A percentile compares a stretch with the other conserved stretches of the same genome.
These are phyloP conservation scores for Poeciliopsis prolifica DNA, from an alignment of 2,113 vertebrate species.

Conservation along the genomic window DNA sequence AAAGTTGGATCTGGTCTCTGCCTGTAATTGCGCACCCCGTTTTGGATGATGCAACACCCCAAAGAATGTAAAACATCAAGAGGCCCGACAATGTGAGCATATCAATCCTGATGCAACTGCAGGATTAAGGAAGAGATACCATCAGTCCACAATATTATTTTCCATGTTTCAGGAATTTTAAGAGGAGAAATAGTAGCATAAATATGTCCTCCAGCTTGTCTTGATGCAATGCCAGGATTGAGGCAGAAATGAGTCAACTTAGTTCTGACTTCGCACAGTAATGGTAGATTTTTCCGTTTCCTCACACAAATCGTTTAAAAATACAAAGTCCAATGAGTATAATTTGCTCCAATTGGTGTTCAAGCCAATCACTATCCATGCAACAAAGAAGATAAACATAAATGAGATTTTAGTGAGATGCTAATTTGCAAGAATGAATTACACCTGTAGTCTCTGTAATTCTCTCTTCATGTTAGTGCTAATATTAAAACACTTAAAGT, in stretches of 20 bases:
- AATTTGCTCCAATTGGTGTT: conserved; percentile 12
- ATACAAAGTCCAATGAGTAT: neutral
- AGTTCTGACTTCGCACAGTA: conserved; percentile 33
- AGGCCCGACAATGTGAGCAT: conserved; percentile 15
- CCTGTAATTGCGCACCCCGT: conserved; percentile 45
- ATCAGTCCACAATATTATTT: neutral
- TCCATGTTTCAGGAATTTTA: conserved; percentile 15
- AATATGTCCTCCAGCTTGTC: neutral
- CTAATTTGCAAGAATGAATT: conserved; percentile 24
- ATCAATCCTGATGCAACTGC: conserved; percentile 40
- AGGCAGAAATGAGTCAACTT: neutral
- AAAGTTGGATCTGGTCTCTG: conserved; percentile 45
- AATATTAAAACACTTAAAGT: conserved; percentile 32
- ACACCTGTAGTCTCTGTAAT: conserved; percentile 1
- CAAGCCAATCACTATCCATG: conserved; percentile 30
- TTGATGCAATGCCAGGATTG: neutral
- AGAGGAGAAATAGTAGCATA: neutral
- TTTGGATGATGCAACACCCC: conserved; percentile 52
- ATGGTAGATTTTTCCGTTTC: neutral
- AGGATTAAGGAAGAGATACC: conserved; percentile 14
- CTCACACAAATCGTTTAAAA: conserved; percentile 10
- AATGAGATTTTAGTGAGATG: conserved; percentile 26
- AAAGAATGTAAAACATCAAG: conserved; percentile 37
- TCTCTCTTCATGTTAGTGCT: conserved; percentile 32
- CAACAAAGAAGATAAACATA: conserved; percentile 14